phyloP scores from a whole-genome alignment of 2,113 vertebrate species.

The Dendrocopos noguchii region DNA sequence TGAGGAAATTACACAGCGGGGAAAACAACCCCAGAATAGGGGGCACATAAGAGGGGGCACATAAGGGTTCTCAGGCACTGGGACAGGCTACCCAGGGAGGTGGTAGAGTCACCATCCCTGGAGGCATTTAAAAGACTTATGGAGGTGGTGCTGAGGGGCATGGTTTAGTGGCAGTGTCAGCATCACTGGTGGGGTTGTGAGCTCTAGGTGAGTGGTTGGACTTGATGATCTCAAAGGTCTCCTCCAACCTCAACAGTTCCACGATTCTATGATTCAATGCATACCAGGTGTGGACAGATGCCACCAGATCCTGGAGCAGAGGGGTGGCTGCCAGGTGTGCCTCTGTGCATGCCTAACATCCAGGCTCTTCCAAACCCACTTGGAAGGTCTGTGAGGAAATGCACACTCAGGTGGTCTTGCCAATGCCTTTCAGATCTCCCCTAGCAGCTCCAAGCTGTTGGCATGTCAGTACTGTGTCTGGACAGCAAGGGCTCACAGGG shows the following conservation, averaged over 20 bases:
- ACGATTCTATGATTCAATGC: too few species aligned
- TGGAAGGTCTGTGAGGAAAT: rapidly evolving
- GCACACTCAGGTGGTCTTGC: not conserved
- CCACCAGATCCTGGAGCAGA: not conserved
- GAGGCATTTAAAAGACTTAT: too few species aligned
- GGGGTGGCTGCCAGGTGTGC: not conserved
- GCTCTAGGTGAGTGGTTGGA: too few species aligned
- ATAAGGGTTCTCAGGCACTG: too few species aligned
- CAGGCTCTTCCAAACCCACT: not conserved
- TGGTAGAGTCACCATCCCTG: too few species aligned
- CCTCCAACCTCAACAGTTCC: too few species aligned
- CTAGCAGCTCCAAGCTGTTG: not conserved
- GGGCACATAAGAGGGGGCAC: not conserved
- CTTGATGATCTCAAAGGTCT: too few species aligned
- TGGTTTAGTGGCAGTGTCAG: too few species aligned
- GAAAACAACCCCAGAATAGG: slow-evolving; percentile 36
- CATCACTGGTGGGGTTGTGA: too few species aligned
- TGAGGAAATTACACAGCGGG: slow-evolving; percentile 25
- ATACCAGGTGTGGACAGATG: not conserved
- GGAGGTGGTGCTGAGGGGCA: too few species aligned
- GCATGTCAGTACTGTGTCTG: rapidly evolving
- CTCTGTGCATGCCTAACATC: not conserved
- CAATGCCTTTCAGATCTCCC: not conserved
- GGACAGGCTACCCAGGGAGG: too few species aligned
- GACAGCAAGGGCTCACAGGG: not conserved